A percentile compares a stretch with the other conserved stretches of the same genome.
Evolutionary conservation across 2,888 invertebrate species (phyloP).

Genomic region (Camponotus fellah): DNA sequence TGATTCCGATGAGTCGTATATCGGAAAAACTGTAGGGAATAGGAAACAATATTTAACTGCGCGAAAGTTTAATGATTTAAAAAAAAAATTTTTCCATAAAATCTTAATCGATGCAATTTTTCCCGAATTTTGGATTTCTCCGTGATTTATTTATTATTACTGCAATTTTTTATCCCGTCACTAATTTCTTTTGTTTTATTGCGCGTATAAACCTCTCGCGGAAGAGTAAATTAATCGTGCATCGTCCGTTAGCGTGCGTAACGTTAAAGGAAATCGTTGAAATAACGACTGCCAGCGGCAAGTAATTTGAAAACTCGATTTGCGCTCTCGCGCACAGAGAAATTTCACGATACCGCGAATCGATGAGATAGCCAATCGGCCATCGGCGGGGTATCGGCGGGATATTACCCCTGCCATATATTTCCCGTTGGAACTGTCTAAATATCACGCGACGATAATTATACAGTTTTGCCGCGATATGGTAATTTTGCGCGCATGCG

Average conservation of each 20-base stretch:
- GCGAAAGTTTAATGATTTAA: not conserved
- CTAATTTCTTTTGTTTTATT: not conserved
- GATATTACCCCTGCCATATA: constrained; percentile 64
- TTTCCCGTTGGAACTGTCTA: constrained; percentile 68
- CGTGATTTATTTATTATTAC: not conserved
- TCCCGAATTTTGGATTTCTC: not conserved
- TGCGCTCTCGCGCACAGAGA: constrained; percentile 31
- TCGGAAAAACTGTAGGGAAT: not conserved
- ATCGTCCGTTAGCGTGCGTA: not conserved
- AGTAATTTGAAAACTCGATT: constrained; percentile 16
- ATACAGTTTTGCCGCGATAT: constrained; percentile 61
- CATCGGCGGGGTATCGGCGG: constrained; percentile 64
- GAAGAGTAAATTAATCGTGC: not conserved
- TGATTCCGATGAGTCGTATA: not conserved
- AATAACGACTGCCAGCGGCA: constrained; percentile 8
- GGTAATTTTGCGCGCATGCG: constrained; percentile 68
- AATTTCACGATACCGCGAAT: constrained; percentile 64
- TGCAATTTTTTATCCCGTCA: not conserved
- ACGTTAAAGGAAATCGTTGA: constrained; percentile 36
- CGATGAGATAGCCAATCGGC: constrained; percentile 70
- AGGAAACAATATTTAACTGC: not conserved
- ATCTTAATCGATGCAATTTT: not conserved
- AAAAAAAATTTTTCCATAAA: not conserved
- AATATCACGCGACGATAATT: constrained; percentile 69
- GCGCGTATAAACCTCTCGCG: not conserved